Conservation (phyloP, 2,797 vertebrate genomes). For the Erethizon dorsatum region DNA sequence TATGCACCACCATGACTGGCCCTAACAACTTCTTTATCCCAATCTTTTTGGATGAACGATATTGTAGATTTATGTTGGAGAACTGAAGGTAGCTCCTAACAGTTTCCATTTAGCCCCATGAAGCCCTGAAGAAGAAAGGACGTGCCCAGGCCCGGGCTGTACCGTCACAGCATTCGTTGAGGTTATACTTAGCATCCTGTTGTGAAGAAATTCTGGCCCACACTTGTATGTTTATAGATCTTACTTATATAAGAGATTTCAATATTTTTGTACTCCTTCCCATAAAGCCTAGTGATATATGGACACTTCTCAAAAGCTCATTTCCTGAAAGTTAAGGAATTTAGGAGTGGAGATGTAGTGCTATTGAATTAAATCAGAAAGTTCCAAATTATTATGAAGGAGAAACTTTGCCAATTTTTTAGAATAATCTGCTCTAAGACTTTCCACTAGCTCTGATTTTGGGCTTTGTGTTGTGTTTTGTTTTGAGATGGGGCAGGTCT, state of each 20-base stretch:
- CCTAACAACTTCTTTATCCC: background rate
- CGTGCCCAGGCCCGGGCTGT: background rate
- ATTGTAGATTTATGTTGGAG: background rate
- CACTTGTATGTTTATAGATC: background rate
- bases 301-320: background rate
- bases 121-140: background rate
- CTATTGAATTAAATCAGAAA: background rate
- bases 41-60: background rate
- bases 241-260: conserved; percentile 41
- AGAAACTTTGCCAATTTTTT: background rate
- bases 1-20: background rate
- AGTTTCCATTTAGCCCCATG: background rate
- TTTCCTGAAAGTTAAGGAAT: conserved; percentile 21
- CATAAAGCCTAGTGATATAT: background rate
- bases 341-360: background rate
- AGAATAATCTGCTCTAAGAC: background rate
- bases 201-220: conserved; percentile 39
- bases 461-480: background rate
- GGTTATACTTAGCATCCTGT: background rate
- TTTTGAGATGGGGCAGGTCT: background rate
- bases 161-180: background rate
- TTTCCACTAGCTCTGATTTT: background rate
- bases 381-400: conserved; percentile 29
- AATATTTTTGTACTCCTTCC: background rate
- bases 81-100: background rate